These are phyloP conservation scores for Polypedilum vanderplanki DNA, from an alignment of 1,140 invertebrate genomes.

Conservation along the genomic window DNA sequence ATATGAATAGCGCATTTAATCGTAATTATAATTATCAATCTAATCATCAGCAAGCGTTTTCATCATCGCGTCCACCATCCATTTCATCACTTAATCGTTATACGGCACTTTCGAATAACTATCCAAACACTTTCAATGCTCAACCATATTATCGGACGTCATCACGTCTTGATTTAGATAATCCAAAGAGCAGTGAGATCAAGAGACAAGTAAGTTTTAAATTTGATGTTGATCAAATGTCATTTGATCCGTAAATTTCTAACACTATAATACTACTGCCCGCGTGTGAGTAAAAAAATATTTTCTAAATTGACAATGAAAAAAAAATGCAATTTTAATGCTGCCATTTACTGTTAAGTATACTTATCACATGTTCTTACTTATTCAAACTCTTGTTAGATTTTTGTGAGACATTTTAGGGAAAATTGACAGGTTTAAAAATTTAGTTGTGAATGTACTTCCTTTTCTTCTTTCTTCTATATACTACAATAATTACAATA, in stretches of 20 bases:
- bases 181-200: slow-evolving; percentile 44
- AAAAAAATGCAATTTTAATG: too few species aligned
- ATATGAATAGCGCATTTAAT: slow-evolving; percentile 16
- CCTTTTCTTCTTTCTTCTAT: too few species aligned
- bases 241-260: slow-evolving; percentile 42
- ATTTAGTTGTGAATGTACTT: too few species aligned
- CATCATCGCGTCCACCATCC: slow-evolving; percentile 38
- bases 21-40: slow-evolving; percentile 25
- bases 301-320: too few species aligned
- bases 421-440: too few species aligned
- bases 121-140: neutral
- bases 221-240: slow-evolving; percentile 46
- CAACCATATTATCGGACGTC: slow-evolving; percentile 35
- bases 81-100: slow-evolving; percentile 22
- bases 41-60: slow-evolving; percentile 34
- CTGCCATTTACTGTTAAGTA: too few species aligned
- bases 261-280: too few species aligned
- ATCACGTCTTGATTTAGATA: slow-evolving; percentile 46
- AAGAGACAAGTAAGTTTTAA: slow-evolving; percentile 47
- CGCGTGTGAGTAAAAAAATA: too few species aligned
- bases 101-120: neutral
- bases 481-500: too few species aligned
- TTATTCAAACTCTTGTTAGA: too few species aligned
- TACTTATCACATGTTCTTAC: too few species aligned
- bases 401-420: too few species aligned